Percentiles rank a stretch among this genome's conserved stretches.
These are phyloP conservation scores for Lepidostoma basale DNA, from an alignment of 1,140 invertebrate genomes.

Conservation along the genomic window DNA sequence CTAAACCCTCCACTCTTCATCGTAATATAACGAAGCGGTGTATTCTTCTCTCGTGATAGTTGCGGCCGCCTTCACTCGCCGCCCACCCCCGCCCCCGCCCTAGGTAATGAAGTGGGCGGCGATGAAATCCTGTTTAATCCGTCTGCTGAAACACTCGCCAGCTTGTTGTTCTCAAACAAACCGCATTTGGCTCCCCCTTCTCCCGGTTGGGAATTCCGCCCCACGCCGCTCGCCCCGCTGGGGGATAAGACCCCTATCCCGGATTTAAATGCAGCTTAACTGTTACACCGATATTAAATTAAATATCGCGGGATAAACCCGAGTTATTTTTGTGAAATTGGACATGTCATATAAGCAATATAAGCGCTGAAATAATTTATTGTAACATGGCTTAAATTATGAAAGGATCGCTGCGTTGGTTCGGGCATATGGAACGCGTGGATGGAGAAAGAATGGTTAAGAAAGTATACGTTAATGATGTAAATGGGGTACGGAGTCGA, in stretches of 20 bases:
- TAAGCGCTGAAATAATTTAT: too few species aligned
- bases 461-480: too few species aligned
- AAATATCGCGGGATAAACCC: too few species aligned
- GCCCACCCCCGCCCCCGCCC: neutral
- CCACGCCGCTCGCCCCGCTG: neutral
- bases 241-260: neutral
- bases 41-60: neutral
- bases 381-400: too few species aligned
- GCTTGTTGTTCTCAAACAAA: constrained; percentile 27
- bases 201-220: neutral
- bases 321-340: too few species aligned
- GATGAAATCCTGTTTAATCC: constrained; percentile 25
- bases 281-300: neutral
- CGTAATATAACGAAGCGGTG: too few species aligned
- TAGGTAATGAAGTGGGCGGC: constrained; percentile 22
- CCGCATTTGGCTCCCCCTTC: constrained; percentile 6
- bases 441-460: too few species aligned
- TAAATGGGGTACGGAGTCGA: too few species aligned
- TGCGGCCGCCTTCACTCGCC: neutral
- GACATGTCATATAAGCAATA: too few species aligned
- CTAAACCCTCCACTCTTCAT: too few species aligned
- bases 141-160: constrained; percentile 22
- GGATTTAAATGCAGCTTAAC: neutral
- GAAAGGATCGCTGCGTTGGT: too few species aligned
- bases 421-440: too few species aligned